Base-by-base conservation (phyloP, 2,797 vertebrate species). In the Saxicola maurus region DNA sequence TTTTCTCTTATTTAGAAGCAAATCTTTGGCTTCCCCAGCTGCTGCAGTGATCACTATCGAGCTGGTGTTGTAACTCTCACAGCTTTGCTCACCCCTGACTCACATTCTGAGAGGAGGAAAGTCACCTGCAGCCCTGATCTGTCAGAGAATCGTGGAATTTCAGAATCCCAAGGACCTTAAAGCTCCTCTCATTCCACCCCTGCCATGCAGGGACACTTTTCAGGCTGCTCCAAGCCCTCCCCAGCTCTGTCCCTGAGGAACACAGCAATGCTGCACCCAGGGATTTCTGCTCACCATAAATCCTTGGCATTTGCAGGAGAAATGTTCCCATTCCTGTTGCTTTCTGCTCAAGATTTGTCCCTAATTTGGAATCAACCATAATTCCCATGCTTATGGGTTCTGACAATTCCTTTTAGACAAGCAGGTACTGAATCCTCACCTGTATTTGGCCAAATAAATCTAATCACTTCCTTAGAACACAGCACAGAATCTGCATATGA, bases 21-120 rank as follows among this genome's bases (percentile, higher is more conserved):
- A 87, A 24, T 7, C 46, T 42, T 68, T 67, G 61, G 51, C 72
- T 92, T 91, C 48, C 55, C 61, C 66, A 84, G 11, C 56, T 73
- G 76, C 72, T 82, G 17, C 20, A 79, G 61, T 21, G 74, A 77
- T 88, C 52, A 2, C 4, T 43, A 30, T 52, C 46, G 19, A 57
- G 59, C 56, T 68, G 2, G 7, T 67, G 37, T 24, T 75, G 7
- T 7, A 71, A 84, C 74, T 68, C 37, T 27, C 42, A 38, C 4
- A 17, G 17, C 66, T 52, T 57, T 87, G 60, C 53, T 81, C 87
- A 72, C 57, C 57, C 62, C 67, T 86, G 86, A 89, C 91, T 95
- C 76, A 89, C 57, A 56, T 18, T 66, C 17, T 2, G 28, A 24
- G 31, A 52, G 78, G 61, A 31, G 75, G 61, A 78, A 86, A 76